These are phyloP conservation scores for Timema cristinae DNA, from an alignment of 2,888 invertebrate species.

Conservation along the genomic window DNA sequence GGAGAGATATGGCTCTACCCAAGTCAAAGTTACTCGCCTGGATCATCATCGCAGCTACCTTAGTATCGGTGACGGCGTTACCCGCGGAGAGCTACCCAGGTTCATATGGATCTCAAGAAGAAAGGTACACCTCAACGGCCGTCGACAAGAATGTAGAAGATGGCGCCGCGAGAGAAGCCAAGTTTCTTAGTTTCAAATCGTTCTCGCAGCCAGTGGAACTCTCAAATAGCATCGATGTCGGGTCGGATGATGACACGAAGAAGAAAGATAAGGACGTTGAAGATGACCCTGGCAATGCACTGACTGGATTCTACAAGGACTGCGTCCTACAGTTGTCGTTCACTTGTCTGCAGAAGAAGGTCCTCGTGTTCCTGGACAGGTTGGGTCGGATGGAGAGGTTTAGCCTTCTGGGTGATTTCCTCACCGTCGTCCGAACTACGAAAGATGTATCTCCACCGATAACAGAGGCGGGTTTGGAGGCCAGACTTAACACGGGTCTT, in stretches of 20 bases:
- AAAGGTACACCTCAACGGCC: background rate
- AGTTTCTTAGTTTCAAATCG: slow-evolving; percentile 22
- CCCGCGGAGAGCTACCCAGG: too few relatives aligned
- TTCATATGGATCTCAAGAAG: too few relatives aligned
- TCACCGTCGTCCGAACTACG: slow-evolving; percentile 40
- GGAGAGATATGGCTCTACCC: too few relatives aligned
- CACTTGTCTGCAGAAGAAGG: slow-evolving; percentile 54
- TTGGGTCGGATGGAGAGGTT: slow-evolving; percentile 53
- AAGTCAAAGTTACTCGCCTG: too few relatives aligned
- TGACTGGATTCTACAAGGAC: slow-evolving; percentile 53
- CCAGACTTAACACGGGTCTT: slow-evolving; percentile 27
- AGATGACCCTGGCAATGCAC: slow-evolving; percentile 41
- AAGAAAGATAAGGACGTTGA: slow-evolving; percentile 20
- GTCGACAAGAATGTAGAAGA: background rate
- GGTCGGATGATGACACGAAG: slow-evolving; percentile 1
- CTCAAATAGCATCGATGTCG: slow-evolving; percentile 24
- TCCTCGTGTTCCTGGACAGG: slow-evolving; percentile 53
- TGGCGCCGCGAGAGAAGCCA: slow-evolving; percentile 13
- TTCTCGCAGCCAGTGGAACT: background rate
- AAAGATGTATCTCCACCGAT: slow-evolving; percentile 26
- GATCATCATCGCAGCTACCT: too few relatives aligned
- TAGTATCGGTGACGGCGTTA: too few relatives aligned
- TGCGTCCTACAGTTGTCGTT: slow-evolving; percentile 56
- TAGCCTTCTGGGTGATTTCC: slow-evolving; percentile 52
- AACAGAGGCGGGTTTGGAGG: slow-evolving; percentile 30